Evolutionary conservation across 2,888 invertebrate genomes (phyloP).

Genomic region (Dendrolimus houi): DNA sequence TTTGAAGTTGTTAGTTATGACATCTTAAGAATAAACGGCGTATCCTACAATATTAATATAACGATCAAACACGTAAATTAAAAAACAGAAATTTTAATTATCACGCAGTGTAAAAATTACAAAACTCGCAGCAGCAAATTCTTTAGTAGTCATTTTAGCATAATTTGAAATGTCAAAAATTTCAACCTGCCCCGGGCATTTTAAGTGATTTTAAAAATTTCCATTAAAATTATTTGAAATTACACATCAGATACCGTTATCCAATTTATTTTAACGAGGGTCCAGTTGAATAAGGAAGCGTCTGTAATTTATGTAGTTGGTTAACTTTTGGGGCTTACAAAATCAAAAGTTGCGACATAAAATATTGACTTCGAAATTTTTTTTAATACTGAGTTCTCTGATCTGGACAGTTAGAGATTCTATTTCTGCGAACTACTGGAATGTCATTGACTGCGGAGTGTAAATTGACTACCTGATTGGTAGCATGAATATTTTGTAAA

Average conservation of each 20-base stretch:
- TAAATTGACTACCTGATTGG: too few species aligned
- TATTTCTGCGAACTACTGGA: too few species aligned
- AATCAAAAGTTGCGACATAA: neutral
- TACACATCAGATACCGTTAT: slow-evolving; percentile 7
- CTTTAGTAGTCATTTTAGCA: neutral
- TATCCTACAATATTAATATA: too few species aligned
- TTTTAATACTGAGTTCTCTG: neutral
- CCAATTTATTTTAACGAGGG: slow-evolving; percentile 11
- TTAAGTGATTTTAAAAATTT: slow-evolving; percentile 1
- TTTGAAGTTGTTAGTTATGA: too few species aligned
- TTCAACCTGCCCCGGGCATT: neutral
- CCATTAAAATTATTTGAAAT: slow-evolving; percentile 6
- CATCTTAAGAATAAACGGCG: too few species aligned
- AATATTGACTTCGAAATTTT: neutral
- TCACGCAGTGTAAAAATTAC: too few species aligned
- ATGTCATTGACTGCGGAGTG: too few species aligned
- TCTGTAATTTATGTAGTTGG: neutral
- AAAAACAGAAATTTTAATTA: too few species aligned
- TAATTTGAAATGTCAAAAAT: neutral
- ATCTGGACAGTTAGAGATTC: too few species aligned
- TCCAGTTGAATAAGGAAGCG: slow-evolving; percentile 3
- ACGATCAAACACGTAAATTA: too few species aligned
- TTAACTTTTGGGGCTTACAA: neutral
- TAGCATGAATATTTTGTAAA: too few species aligned
- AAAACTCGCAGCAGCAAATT: neutral